Evolutionary conservation across 2,113 vertebrate genomes (phyloP), one percentile per base, ranked within the genome.

Genomic region (Syngnathus scovelli): DNA sequence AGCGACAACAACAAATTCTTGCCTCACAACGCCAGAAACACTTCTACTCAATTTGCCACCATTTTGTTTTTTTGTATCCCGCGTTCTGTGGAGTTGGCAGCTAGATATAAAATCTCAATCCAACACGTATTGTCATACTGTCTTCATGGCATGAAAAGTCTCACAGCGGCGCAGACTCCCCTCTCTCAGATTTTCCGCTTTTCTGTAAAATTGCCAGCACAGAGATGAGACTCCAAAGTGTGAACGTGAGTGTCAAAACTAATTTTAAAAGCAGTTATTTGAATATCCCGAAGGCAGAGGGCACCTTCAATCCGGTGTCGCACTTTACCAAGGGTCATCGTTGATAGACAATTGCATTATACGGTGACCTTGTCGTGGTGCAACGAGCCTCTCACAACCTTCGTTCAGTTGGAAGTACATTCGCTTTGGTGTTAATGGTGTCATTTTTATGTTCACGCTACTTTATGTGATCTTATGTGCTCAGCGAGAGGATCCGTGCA

Each of bases 1-100:
- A 62, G 48, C 67, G 67, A 71, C 75, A 61, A 66, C 27, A 33
- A 73, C 33, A 69, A 52, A 72, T 76, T 75, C 49, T 75, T 73
- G 56, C 38, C 8, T 78, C 59, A 64, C 46, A 72, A 74, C 85
- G 68, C 71, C 73, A 72, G 68, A 69, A 72, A 78, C 69, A 49
- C 44, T 64, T 44, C 49, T 15, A 37, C 63, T 71, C 71, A 79
- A 80, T 83, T 79, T 80, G 59, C 84, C 71, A 12, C 59, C 66
- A 58, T 73, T 73, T 69, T 84, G 75, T 33, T 67, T 79, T 86
- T 83, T 82, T 81, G 75, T 78, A 78, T 84, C 71, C 68, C 63
- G 67, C 59, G 49, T 68, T 74, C 67, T 71, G 9, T 78, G 67
- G 74, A 65, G 51, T 58, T 69, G 72, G 66, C 67, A 80, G 76